Evolutionary conservation across 1,140 invertebrate genomes (phyloP).

Genomic region (Galendromus occidentalis): DNA sequence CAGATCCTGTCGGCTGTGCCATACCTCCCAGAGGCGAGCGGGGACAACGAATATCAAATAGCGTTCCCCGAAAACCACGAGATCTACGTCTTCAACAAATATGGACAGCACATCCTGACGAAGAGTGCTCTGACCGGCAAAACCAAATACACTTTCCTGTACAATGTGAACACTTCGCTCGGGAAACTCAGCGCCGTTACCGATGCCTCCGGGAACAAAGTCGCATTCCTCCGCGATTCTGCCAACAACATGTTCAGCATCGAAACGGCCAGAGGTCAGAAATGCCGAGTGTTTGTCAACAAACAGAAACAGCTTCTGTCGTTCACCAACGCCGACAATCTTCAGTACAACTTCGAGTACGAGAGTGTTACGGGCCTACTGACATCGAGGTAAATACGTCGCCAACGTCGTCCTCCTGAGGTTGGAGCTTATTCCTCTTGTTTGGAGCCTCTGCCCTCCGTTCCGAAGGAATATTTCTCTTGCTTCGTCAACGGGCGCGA

Average conservation of each 20-base stretch:
- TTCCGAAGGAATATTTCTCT: no score
- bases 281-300: constrained; percentile 56
- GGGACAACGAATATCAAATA: constrained; percentile 60
- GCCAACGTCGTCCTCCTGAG: no score
- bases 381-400: constrained; percentile 24
- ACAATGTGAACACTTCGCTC: constrained; percentile 88
- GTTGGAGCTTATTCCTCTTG: no score
- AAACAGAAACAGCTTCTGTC: constrained; percentile 54
- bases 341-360: constrained; percentile 79
- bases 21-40: constrained; percentile 59
- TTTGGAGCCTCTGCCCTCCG: no score
- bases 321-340: constrained; percentile 68
- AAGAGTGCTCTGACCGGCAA: constrained; percentile 79
- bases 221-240: constrained; percentile 59
- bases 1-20: constrained; percentile 70
- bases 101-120: constrained; percentile 78
- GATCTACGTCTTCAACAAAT: constrained; percentile 83
- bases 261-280: constrained; percentile 79
- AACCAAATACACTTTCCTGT: constrained; percentile 73
- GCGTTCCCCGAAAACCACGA: constrained; percentile 86
- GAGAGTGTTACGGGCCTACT: constrained; percentile 66
- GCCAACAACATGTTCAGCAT: constrained; percentile 73
- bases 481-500: no score
- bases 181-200: constrained; percentile 78
- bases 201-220: constrained; percentile 80